Evolutionary conservation across 1,140 invertebrate genomes (phyloP).

Genomic region (Cepaea nemoralis): DNA sequence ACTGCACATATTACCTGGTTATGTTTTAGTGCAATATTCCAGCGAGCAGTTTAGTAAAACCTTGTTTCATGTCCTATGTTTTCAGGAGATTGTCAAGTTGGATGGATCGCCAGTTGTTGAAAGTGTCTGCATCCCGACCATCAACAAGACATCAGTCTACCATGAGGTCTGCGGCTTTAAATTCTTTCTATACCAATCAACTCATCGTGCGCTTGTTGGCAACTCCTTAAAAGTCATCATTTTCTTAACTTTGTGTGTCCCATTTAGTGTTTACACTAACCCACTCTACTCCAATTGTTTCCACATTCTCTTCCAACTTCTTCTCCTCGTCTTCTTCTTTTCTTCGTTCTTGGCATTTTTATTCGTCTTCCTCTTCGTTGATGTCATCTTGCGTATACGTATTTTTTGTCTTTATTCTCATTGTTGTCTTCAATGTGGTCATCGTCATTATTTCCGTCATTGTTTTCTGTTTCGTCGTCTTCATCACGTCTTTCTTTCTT

Average conservation of each 20-base stretch:
- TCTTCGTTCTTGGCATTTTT: not conserved
- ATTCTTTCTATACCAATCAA: too few relatives aligned
- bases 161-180: slow-evolving; percentile 10
- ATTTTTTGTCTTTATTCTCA: too few relatives aligned
- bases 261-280: too few relatives aligned
- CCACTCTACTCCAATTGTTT: not conserved
- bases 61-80: not conserved
- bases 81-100: slow-evolving; percentile 17
- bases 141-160: slow-evolving; percentile 19
- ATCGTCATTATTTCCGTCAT: not conserved
- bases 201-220: too few relatives aligned
- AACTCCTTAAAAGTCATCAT: too few relatives aligned
- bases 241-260: too few relatives aligned
- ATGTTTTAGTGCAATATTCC: too few relatives aligned
- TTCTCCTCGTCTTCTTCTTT: not conserved
- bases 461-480: not conserved
- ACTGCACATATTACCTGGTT: too few relatives aligned
- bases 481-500: not conserved
- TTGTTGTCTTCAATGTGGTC: too few relatives aligned
- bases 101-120: slow-evolving; percentile 21
- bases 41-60: too few relatives aligned
- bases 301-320: not conserved
- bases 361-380: not conserved
- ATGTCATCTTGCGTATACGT: not conserved
- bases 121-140: not conserved